Base-by-base conservation (phyloP, 2,888 invertebrate genomes). In the Agrypnus murinus region DNA sequence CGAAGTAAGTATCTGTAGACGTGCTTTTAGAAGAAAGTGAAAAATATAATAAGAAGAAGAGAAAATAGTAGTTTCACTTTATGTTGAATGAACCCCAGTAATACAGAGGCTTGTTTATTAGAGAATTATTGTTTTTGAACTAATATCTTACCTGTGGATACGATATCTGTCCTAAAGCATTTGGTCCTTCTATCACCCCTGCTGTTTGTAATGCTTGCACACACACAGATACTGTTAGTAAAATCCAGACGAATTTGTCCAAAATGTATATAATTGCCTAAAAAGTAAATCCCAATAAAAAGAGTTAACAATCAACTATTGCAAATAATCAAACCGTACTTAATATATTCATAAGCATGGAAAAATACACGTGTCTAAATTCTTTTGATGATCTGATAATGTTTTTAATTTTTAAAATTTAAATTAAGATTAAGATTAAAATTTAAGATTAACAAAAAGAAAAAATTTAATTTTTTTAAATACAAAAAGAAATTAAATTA, bases 191-290 rank as follows among this genome's bases (percentile, higher is more conserved):
- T n/a, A 85, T 77, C 48, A 85, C 75, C n/a, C 85, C 86, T 32
- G 82, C 84, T 32, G 84, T 81, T 75, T 85, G 85, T 17, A 86
- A 76, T 2, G 82, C 81, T 75, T 84, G 84, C 0, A 84, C 81
- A 8, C 84, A 83, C 15, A 86, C 72, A 2, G 83, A 83, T 3
- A 83, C 79, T n/a, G 83, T 78, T 31, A 86, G 67, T 14, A 85
- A 74, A 72, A 84, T 77, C 83, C 85, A 84, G 5, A 86, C 86
- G 17, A 84, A 77, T 75, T 82, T 84, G 69, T 85, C 85, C 71
- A 86, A 75, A 62, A 85, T 71, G 67, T 83, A 83, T 12, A 85
- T 79, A 14, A 84, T 75, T 9, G 81, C 63, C 83, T 83, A 72
- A 62, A 79, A 81, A 36, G 38, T 57, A 40, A 10, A 55, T 17